Evolutionary conservation across 2,888 invertebrate species (phyloP).

Genomic region (Leucophenga montana): DNA sequence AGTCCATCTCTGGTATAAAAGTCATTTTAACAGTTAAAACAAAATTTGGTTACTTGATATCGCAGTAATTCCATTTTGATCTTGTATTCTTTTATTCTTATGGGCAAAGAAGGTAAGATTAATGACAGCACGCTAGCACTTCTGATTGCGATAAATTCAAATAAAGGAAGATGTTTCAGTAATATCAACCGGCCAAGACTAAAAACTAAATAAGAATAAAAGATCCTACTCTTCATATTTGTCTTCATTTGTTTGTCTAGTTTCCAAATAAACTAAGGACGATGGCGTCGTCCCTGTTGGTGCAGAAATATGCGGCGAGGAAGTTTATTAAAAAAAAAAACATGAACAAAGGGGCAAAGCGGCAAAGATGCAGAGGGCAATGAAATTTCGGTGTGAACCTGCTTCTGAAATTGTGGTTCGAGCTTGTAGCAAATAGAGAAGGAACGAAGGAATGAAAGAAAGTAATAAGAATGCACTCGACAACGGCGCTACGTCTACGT

Average conservation of each 20-base stretch:
- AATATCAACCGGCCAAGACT: background rate
- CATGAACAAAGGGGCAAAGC: background rate
- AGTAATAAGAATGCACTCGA: slow-evolving; percentile 1
- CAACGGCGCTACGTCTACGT: background rate
- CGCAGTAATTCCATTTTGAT: too few relatives aligned
- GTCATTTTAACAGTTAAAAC: too few relatives aligned
- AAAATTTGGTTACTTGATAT: too few relatives aligned
- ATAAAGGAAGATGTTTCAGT: slow-evolving; percentile 7
- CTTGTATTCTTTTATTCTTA: too few relatives aligned
- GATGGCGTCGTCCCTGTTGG: too few relatives aligned
- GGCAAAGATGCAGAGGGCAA: background rate
- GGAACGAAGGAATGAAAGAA: background rate
- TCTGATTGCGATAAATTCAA: slow-evolving; percentile 16
- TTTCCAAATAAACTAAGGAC: too few relatives aligned
- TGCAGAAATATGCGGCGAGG: background rate
- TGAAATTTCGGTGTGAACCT: too few relatives aligned
- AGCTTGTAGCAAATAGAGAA: background rate
- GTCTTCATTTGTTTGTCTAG: too few relatives aligned
- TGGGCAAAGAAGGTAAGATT: background rate
- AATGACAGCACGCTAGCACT: background rate
- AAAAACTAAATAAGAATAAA: background rate
- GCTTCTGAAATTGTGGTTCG: too few relatives aligned
- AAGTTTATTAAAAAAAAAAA: background rate
- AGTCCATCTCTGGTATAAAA: too few relatives aligned
- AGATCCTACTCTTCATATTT: too few relatives aligned